These are phyloP conservation scores for Parnassius orleans DNA, from an alignment of 2,888 invertebrate genomes.

Conservation along the genomic window DNA sequence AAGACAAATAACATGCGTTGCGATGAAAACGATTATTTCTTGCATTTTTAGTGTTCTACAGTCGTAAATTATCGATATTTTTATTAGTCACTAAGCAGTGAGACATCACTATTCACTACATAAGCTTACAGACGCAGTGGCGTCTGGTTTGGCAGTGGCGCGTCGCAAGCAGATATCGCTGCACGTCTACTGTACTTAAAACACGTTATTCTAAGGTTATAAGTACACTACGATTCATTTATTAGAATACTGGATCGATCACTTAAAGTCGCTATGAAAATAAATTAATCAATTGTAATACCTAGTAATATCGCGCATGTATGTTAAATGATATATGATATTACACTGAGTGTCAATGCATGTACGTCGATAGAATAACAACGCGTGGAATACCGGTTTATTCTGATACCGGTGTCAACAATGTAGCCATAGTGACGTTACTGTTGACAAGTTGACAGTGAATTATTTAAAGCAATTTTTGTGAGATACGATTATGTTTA, in stretches of 20 bases:
- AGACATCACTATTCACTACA: conserved; percentile 47
- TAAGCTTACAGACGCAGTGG: conserved; percentile 67
- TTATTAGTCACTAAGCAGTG: conserved; percentile 7
- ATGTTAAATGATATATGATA: conserved; percentile 26
- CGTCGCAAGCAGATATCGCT: conserved; percentile 52
- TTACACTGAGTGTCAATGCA: conserved; percentile 37
- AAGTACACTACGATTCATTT: conserved; percentile 31
- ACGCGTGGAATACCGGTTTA: conserved; percentile 47
- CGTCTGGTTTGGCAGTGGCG: conserved; percentile 60
- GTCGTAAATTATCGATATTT: conserved; percentile 33
- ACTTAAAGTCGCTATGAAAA: conserved; percentile 18
- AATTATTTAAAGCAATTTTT: conserved; percentile 37
- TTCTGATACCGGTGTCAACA: conserved; percentile 61
- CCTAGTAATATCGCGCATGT: conserved; percentile 46
- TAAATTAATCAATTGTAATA: conserved; percentile 51
- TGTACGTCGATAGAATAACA: conserved; percentile 52
- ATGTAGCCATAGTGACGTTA: conserved; percentile 77
- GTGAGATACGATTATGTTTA: conserved; percentile 47
- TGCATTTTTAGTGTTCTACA: not conserved
- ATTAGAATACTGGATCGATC: conserved; percentile 37
- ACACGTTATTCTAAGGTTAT: conserved; percentile 23
- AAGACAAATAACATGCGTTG: no score
- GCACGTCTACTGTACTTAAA: conserved; percentile 41
- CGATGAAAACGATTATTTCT: no score
- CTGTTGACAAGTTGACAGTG: conserved; percentile 69